Evolutionary conservation across 2,797 vertebrate genomes (phyloP).

Genomic region (Pseudopleuronectes americanus): DNA sequence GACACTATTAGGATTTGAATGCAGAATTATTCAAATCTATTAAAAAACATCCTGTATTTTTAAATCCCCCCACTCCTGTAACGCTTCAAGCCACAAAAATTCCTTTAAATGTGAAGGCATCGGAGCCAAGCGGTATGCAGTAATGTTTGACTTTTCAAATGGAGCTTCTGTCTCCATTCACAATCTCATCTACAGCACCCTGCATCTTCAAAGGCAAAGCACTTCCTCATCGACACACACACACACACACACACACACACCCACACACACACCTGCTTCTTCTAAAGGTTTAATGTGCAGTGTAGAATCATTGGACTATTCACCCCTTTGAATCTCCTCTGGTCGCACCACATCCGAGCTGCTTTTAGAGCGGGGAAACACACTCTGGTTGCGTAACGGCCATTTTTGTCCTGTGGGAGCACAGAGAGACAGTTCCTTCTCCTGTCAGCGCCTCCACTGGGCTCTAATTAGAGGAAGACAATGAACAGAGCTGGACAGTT

Average conservation of each 20-base stretch:
- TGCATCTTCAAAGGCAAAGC: conserved; percentile 28
- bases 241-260: conserved; percentile 2
- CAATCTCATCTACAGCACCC: background rate
- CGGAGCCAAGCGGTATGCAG: conserved; percentile 7
- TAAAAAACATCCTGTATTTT: too few relatives aligned
- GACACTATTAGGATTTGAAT: background rate
- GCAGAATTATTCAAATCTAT: background rate
- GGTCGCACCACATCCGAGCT: conserved; percentile 46
- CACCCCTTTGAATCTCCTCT: conserved; percentile 27
- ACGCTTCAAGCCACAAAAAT: background rate
- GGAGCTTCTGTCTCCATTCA: conserved; percentile 14
- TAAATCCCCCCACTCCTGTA: background rate
- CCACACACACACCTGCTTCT: conserved; percentile 3
- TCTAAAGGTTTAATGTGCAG: conserved; percentile 28
- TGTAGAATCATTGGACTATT: conserved; percentile 39
- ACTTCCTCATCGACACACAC: conserved; percentile 13
- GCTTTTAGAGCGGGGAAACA: conserved; percentile 48
- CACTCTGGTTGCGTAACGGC: conserved; percentile 50
- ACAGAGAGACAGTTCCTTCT: conserved; percentile 47
- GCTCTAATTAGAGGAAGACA: conserved; percentile 59
- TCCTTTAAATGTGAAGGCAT: background rate
- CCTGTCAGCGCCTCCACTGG: conserved; percentile 40
- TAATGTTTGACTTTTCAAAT: conserved; percentile 4
- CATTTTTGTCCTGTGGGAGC: conserved; percentile 48
- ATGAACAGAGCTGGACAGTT: conserved; percentile 49